phyloP scores from a whole-genome alignment of 1,140 invertebrate genomes.

The Drosophila aff. region DNA sequence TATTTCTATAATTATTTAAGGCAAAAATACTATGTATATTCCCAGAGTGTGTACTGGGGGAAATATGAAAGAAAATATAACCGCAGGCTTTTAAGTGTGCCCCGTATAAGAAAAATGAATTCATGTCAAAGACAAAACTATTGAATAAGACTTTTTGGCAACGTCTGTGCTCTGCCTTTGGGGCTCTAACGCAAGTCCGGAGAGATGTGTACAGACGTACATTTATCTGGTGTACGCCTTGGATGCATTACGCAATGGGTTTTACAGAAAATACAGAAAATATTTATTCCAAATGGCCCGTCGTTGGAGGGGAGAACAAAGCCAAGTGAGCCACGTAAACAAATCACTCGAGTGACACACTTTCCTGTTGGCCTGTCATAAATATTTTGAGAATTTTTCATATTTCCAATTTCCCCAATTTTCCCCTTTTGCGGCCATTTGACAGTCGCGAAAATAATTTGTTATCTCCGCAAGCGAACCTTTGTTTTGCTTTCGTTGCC shows the following conservation, averaged over 20 bases:
- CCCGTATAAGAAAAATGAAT: constrained; percentile 71
- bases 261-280: constrained; percentile 45
- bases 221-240: constrained; percentile 31
- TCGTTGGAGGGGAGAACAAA: constrained; percentile 26
- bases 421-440: constrained; percentile 26
- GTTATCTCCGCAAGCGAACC: constrained; percentile 45
- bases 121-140: constrained; percentile 82
- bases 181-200: constrained; percentile 40
- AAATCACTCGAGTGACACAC: constrained; percentile 79
- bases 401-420: constrained; percentile 46
- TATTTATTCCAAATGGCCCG: constrained; percentile 20
- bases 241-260: constrained; percentile 70
- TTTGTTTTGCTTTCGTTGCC: constrained; percentile 20
- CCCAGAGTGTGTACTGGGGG: constrained; percentile 10
- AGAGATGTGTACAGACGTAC: constrained; percentile 18
- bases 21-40: constrained; percentile 34
- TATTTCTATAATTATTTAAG: constrained; percentile 61
- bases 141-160: constrained; percentile 82
- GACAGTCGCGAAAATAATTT: constrained; percentile 65
- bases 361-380: constrained; percentile 77
- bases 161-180: constrained; percentile 23
- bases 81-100: constrained; percentile 71
- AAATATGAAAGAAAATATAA: constrained; percentile 56
- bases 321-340: constrained; percentile 73
- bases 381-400: constrained; percentile 67